A percentile compares a stretch with the other conserved stretches of the same genome.
These are phyloP conservation scores for Gymnosoma rotundatum DNA, from an alignment of 2,888 invertebrate genomes.

Conservation along the genomic window DNA sequence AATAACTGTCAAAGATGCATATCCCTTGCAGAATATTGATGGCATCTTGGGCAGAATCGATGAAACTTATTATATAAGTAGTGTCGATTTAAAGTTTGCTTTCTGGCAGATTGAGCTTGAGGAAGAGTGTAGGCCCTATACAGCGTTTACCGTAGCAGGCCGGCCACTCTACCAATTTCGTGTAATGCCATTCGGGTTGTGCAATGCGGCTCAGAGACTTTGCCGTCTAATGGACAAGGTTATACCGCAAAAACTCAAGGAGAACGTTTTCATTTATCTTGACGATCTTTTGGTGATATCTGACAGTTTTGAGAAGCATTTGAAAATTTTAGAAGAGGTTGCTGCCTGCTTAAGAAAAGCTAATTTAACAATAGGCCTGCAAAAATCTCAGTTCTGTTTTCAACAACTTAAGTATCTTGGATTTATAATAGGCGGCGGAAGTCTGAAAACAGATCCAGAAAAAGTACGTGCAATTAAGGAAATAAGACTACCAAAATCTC, in stretches of 20 bases:
- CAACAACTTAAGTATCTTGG: conserved; percentile 49
- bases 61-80: not conserved
- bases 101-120: too few species aligned
- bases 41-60: not conserved
- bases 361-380: conserved; percentile 48
- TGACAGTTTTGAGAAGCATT: conserved; percentile 29
- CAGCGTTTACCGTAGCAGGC: too few species aligned
- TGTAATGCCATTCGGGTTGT: too few species aligned
- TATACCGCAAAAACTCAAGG: conserved; percentile 53
- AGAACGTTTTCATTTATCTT: conserved; percentile 51
- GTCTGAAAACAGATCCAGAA: conserved; percentile 34
- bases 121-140: too few species aligned
- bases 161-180: too few species aligned
- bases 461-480: conserved; percentile 26
- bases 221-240: conserved; percentile 72
- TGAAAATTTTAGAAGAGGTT: not conserved
- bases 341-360: conserved; percentile 12
- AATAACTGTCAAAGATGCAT: not conserved
- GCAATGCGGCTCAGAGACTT: not conserved
- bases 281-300: conserved; percentile 65
- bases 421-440: conserved; percentile 50
- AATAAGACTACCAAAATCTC: not conserved
- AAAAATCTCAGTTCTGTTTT: conserved; percentile 61
- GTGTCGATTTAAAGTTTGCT: too few species aligned
- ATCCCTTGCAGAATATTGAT: conserved; percentile 32